Conservation (phyloP, 2,888 invertebrate genomes). For the Hecatera dysodea region DNA sequence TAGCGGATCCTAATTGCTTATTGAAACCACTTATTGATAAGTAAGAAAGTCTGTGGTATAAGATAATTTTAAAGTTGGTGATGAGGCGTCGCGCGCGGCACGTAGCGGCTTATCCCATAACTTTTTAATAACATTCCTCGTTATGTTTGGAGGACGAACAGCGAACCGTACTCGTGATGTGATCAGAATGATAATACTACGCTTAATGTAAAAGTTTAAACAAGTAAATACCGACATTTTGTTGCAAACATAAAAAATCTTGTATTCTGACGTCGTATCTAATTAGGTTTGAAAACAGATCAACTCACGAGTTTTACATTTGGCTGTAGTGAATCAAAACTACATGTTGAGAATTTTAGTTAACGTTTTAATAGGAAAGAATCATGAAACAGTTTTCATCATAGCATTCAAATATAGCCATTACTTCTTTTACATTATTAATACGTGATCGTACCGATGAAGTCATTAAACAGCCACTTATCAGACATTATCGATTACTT, state of each 20-base stretch:
- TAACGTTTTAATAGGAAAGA: background rate
- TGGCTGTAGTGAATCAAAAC: too few relatives aligned
- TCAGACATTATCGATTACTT: constrained; percentile 57
- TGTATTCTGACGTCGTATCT: constrained; percentile 39
- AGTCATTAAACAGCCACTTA: constrained; percentile 17
- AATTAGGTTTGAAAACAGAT: constrained; percentile 40
- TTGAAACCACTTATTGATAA: constrained; percentile 54
- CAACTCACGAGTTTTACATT: constrained; percentile 10
- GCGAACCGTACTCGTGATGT: constrained; percentile 84
- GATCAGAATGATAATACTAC: constrained; percentile 80
- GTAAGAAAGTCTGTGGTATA: constrained; percentile 73
- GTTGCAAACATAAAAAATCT: constrained; percentile 48
- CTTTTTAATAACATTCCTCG: constrained; percentile 90
- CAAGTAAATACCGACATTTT: constrained; percentile 71
- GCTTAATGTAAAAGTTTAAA: constrained; percentile 81
- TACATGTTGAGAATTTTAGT: background rate
- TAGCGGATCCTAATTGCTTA: constrained; percentile 52
- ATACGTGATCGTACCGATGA: constrained; percentile 10
- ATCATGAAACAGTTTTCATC: background rate
- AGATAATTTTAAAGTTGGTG: constrained; percentile 88
- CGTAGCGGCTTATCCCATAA: constrained; percentile 87
- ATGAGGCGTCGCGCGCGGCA: constrained; percentile 81
- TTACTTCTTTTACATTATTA: background rate
- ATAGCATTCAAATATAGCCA: background rate
- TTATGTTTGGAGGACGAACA: constrained; percentile 83